A percentile compares a stretch with the other conserved stretches of the same genome.
phyloP scores from a whole-genome alignment of 2,113 vertebrate genomes.

The Tursiops truncatus region DNA sequence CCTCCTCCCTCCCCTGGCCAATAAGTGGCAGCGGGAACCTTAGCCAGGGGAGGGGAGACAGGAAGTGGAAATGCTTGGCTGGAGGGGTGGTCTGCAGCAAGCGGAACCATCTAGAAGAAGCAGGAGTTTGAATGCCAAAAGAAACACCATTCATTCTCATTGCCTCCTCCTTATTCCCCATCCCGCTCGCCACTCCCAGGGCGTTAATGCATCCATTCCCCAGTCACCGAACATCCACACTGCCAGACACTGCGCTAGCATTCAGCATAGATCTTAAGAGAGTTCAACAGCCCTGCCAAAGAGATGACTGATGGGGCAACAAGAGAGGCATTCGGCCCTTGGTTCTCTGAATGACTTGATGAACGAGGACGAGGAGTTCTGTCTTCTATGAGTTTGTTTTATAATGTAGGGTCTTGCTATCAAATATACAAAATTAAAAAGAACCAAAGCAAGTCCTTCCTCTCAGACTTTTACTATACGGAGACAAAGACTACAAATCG shows the following conservation, averaged over 20 bases:
- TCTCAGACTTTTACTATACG: not conserved
- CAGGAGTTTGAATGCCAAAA: not conserved
- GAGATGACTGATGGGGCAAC: not conserved
- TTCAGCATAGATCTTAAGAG: not conserved
- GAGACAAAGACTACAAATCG: not conserved
- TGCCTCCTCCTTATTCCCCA: not conserved
- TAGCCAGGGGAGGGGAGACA: not conserved
- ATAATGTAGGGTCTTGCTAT: conserved; percentile 15
- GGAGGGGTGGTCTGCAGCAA: not conserved
- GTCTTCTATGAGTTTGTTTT: not conserved
- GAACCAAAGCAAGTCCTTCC: not conserved
- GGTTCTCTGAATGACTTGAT: not conserved
- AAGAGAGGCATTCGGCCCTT: not conserved
- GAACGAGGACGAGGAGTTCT: not conserved
- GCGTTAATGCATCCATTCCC: not conserved
- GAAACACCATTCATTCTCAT: conserved; percentile 27
- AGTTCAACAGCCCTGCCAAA: not conserved
- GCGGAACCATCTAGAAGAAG: not conserved
- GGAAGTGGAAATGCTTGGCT: not conserved
- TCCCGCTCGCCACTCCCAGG: not conserved
- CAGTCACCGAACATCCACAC: not conserved
- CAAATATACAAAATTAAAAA: conserved; percentile 3
- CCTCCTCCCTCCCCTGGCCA: not conserved
- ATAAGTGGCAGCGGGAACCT: not conserved
- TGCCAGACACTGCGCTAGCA: not conserved